Conservation (phyloP, 2,888 invertebrate species). For the Apantesis nais region DNA sequence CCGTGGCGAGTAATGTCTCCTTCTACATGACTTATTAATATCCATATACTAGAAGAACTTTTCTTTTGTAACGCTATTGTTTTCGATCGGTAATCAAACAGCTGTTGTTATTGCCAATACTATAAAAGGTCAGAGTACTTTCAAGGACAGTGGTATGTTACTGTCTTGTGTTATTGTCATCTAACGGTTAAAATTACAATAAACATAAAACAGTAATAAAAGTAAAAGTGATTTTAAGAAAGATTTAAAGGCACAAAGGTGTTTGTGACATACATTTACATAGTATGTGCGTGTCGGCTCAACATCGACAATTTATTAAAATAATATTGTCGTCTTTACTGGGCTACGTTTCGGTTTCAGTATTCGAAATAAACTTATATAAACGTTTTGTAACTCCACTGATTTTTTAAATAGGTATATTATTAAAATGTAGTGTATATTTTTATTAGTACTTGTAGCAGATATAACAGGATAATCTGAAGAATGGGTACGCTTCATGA, state of each 20-base stretch:
- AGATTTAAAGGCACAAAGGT: not conserved
- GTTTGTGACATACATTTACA: not conserved
- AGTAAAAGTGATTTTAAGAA: not conserved
- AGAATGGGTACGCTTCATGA: too few relatives aligned
- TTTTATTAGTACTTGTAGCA: not conserved
- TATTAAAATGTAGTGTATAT: not conserved
- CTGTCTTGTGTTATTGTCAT: not conserved
- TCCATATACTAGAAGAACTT: not conserved
- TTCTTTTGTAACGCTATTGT: slow-evolving; percentile 2
- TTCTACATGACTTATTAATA: slow-evolving; percentile 29
- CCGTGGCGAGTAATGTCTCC: slow-evolving; percentile 30
- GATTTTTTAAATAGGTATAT: not conserved
- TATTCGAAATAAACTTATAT: not conserved
- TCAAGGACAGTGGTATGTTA: not conserved
- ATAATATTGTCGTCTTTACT: too few relatives aligned
- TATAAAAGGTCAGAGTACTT: not conserved
- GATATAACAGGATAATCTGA: not conserved
- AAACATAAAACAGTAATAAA: not conserved
- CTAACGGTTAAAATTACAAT: not conserved
- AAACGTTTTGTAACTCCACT: not conserved
- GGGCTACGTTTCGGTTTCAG: too few relatives aligned
- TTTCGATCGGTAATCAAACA: not conserved
- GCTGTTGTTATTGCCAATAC: not conserved
- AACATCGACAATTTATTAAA: not conserved
- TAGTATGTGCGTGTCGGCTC: not conserved